Conservation (phyloP, 2,888 invertebrate genomes). For the Acholoe squamosa region DNA sequence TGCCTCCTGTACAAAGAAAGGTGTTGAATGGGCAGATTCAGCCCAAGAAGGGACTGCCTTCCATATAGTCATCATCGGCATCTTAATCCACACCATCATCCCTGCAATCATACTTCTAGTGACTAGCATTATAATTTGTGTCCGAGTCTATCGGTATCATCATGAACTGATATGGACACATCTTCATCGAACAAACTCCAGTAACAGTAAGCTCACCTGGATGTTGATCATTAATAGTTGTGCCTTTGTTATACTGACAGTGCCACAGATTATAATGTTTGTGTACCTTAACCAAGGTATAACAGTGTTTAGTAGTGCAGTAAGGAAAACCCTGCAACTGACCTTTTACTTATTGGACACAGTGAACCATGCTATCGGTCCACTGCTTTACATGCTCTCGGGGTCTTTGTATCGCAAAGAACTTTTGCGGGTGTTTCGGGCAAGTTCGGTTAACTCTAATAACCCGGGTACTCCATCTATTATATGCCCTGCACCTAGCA, state of each 20-base stretch:
- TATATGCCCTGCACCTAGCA: too few relatives aligned
- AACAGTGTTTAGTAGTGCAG: background rate
- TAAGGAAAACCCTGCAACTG: background rate
- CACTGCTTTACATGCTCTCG: background rate
- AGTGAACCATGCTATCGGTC: background rate
- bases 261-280: background rate
- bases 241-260: background rate
- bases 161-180: background rate
- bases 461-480: too few relatives aligned
- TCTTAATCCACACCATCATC: background rate
- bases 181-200: background rate
- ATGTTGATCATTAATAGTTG: background rate
- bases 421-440: background rate
- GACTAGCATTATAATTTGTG: background rate
- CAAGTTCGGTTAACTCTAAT: too few relatives aligned
- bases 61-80: background rate
- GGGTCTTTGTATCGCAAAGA: background rate
- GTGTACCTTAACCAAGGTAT: background rate
- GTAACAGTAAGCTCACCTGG: conserved; percentile 19
- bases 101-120: background rate
- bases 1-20: too few relatives aligned
- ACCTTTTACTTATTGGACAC: background rate
- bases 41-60: too few relatives aligned
- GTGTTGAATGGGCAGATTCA: too few relatives aligned
- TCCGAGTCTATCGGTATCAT: background rate